Evolutionary conservation across 2,113 vertebrate species (phyloP).

Genomic region (Ornithorhynchus anatinus): DNA sequence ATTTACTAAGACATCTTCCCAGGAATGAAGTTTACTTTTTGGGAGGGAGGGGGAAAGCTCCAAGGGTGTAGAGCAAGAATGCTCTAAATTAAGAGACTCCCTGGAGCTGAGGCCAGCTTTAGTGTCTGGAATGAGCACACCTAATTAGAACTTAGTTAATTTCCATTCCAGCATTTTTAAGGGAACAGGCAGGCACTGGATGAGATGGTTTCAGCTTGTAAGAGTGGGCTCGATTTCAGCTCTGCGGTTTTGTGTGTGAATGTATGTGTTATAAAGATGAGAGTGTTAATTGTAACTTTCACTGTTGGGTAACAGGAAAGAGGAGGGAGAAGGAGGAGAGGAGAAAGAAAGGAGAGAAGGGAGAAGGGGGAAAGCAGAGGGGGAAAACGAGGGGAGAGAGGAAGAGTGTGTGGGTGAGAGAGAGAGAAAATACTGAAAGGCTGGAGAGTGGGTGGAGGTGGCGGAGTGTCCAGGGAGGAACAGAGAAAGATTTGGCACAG

Average conservation of each 20-base stretch:
- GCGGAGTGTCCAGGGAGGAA: too few relatives aligned
- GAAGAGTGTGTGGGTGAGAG: not conserved
- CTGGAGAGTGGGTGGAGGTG: not conserved
- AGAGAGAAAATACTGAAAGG: not conserved
- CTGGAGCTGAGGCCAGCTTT: conserved; percentile 61
- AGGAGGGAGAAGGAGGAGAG: not conserved
- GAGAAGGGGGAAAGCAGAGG: not conserved
- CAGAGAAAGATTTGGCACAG: not conserved
- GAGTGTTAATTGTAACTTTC: conserved; percentile 7
- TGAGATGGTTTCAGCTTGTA: conserved; percentile 32
- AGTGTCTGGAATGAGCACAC: conserved; percentile 67
- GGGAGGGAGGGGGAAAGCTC: conserved; percentile 31
- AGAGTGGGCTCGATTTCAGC: too few relatives aligned
- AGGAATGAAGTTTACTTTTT: conserved; percentile 59
- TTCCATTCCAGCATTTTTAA: conserved; percentile 53
- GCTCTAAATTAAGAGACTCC: conserved; percentile 69
- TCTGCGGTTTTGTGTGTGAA: not conserved
- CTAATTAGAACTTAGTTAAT: conserved; percentile 73
- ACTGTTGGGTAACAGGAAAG: not conserved
- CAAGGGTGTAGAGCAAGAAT: conserved; percentile 61
- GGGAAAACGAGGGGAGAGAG: not conserved
- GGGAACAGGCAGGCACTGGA: not conserved
- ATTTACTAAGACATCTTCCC: conserved; percentile 63
- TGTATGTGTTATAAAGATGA: not conserved
- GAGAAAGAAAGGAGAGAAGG: not conserved